Conservation (phyloP, 2,888 invertebrate genomes). For the Callosobruchus maculatus region DNA sequence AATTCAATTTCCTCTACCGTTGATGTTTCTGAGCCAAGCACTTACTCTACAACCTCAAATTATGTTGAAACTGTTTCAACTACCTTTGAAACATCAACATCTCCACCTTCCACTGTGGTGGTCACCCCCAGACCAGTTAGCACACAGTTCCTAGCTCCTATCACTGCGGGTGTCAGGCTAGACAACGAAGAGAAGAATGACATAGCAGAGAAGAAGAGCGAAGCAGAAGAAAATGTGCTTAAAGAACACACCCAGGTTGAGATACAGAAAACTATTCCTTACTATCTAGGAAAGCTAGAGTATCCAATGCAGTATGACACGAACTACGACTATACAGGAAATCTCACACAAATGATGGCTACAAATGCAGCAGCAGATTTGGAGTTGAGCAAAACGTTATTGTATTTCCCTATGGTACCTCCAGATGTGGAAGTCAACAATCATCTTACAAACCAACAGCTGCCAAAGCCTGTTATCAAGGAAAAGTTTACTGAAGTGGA, state of each 20-base stretch:
- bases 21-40: slow-evolving; percentile 15
- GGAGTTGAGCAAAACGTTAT: slow-evolving; percentile 48
- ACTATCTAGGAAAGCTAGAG: slow-evolving; percentile 51
- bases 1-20: slow-evolving; percentile 30
- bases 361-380: slow-evolving; percentile 45
- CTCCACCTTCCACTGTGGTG: slow-evolving; percentile 40
- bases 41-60: slow-evolving; percentile 30
- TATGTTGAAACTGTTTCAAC: slow-evolving; percentile 27
- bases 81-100: slow-evolving; percentile 17
- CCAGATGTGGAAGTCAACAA: slow-evolving; percentile 12
- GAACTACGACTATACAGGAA: slow-evolving; percentile 35
- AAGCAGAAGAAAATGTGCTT: slow-evolving; percentile 3
- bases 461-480: slow-evolving; percentile 17
- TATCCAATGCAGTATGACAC: slow-evolving; percentile 47
- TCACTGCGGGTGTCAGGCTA: slow-evolving; percentile 58
- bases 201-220: slow-evolving; percentile 11
- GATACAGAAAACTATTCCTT: slow-evolving; percentile 62
- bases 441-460: slow-evolving; percentile 16
- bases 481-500: slow-evolving; percentile 24
- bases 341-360: slow-evolving; percentile 8
- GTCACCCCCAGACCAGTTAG: slow-evolving; percentile 57
- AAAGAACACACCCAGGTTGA: slow-evolving; percentile 55
- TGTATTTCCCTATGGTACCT: slow-evolving; percentile 25
- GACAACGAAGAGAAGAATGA: slow-evolving; percentile 42
- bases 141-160: slow-evolving; percentile 57